Evolutionary conservation across 64 coral and sea anemone species (phyloP), one percentile per base, ranked within the genome.

Genomic region (Acropora yongei): DNA sequence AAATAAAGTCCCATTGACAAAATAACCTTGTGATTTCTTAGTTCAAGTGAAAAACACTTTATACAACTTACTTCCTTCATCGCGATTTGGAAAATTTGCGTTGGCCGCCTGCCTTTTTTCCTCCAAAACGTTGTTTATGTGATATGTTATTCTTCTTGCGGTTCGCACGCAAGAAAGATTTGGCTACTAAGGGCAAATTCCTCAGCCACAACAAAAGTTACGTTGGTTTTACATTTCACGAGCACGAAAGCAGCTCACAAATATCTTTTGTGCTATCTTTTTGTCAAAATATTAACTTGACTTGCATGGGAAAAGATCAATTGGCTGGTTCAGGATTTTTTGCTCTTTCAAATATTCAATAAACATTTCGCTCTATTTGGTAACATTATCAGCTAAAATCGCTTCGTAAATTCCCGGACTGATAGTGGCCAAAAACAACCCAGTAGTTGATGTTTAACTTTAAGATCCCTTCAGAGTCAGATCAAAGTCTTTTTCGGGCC

Each of bases 161-260:
- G 3, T 9, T n/a, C 6, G 47, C 6, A 49, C 6, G 47, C 18
- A 51, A 30, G 14, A 8, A 49, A 9, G 46, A 51, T 10, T 4
- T 10, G 50, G 13, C 41, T 11, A 41, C 43, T 83, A 47, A 39
- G 8, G 80, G 2, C 80, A 83, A 83, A 83, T 83, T 83, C 80
- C 80, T 45, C 39, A 12, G 30, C 30, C 30, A 30, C 30, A 30
- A 30, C 30, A 20, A 42, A 83, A 19, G 57, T 83, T 67, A 3
- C 6, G 43, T 14, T 41, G 48, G n/a, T 41, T 41, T 19, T 51
- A 67, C 80, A 45, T 16, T 67, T 67, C 80, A 67, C 80, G 41
- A 67, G 18, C 51, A 10, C 51, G 51, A 66, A 1, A 66, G 46
- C 40, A 20, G 30, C 9, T 45, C 58, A 83, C 57, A 83, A 81